Conservation (phyloP, 2,797 vertebrate species). For the Lycodopsis pacificus region DNA sequence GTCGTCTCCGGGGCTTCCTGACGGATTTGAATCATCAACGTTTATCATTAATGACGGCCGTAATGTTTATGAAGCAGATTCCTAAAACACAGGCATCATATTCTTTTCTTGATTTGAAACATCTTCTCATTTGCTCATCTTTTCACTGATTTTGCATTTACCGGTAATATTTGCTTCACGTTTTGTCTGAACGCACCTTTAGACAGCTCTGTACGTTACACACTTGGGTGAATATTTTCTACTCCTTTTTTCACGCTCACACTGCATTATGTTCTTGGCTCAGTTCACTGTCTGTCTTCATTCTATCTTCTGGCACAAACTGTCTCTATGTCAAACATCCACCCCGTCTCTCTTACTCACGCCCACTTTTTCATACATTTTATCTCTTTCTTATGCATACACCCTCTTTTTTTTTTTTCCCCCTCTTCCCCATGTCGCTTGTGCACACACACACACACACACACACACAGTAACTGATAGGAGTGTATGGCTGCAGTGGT, state of each 20-base stretch:
- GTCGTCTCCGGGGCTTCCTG: neutral
- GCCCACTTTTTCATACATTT: neutral
- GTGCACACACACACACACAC: neutral
- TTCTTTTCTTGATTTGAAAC: neutral
- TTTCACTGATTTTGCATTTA: neutral
- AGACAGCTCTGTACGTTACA: neutral
- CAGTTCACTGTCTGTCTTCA: neutral
- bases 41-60: neutral
- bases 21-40: too few species aligned
- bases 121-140: neutral
- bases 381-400: neutral
- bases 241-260: neutral
- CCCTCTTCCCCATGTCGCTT: neutral
- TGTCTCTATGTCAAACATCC: slow-evolving; percentile 8
- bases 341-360: neutral
- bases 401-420: neutral
- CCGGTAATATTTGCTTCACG: neutral
- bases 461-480: slow-evolving; percentile 1
- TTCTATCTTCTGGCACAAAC: slow-evolving; percentile 2
- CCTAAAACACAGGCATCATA: neutral
- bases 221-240: neutral
- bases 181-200: neutral
- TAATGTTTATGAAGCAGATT: neutral
- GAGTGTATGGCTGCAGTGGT: slow-evolving; percentile 7
- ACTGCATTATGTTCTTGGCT: neutral